phyloP scores from a whole-genome alignment of 1,140 invertebrate species.

The Campoletis sonorensis region DNA sequence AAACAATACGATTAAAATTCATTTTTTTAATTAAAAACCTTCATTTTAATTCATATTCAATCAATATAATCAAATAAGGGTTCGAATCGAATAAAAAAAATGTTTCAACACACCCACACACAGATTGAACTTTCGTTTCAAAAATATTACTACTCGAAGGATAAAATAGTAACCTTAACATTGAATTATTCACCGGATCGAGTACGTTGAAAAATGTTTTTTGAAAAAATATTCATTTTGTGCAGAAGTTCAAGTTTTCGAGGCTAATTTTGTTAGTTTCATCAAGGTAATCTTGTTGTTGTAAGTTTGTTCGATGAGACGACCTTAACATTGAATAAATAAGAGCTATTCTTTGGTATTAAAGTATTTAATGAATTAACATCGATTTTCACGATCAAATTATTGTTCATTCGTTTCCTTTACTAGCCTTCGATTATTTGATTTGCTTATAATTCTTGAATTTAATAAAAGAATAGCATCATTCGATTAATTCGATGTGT shows the following conservation, averaged over 20 bases:
- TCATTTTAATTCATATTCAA: too few species aligned
- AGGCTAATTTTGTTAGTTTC: conserved; percentile 13
- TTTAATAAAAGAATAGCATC: neutral
- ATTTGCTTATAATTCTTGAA: neutral
- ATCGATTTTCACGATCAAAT: neutral
- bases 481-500: conserved; percentile 21
- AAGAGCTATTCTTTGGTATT: neutral
- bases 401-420: neutral
- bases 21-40: too few species aligned
- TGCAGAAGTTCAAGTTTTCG: neutral
- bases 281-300: conserved; percentile 19
- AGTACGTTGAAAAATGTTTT: neutral
- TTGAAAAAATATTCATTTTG: neutral
- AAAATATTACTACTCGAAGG: neutral
- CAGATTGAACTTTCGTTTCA: neutral
- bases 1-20: too few species aligned
- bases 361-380: neutral
- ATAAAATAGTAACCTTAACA: conserved; percentile 27
- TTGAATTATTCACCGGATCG: conserved; percentile 15
- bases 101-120: too few species aligned
- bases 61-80: too few species aligned
- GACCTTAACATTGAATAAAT: conserved; percentile 45
- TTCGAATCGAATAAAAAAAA: too few species aligned
- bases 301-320: neutral
- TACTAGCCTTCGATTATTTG: neutral